Evolutionary conservation across 2,888 invertebrate species (phyloP), one percentile per base, ranked within the genome.

Genomic region (Carterocephalus palaemon): DNA sequence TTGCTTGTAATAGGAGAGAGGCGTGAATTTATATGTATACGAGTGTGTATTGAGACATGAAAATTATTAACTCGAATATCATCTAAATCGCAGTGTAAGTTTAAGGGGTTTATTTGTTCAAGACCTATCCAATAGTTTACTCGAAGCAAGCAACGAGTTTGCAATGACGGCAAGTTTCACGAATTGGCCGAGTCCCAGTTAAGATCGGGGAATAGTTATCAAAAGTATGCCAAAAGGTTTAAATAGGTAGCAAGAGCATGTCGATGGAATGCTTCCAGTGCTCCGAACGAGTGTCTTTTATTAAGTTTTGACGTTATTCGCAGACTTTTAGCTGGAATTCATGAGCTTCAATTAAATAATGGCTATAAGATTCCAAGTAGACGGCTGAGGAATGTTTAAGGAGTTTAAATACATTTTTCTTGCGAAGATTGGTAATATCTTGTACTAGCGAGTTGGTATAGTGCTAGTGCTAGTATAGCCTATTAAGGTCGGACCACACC

Each of bases 171-270:
- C 22, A 34, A 34, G 22, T 43, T 43, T 29, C 23, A 15, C 10
- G 22, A 23, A 43, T 36, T 43, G 43, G 36, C 36, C n/a, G 5
- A 23, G 22, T 29, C 36, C 43, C 43, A 43, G 36, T 43, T 28
- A 36, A 28, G 28, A 43, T 29, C 36, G 36, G 36, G 8, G 23
- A 43, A 36, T 36, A 36, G 42, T 36, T 41, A 32, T 24, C 33
- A 26, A 26, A 37, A 42, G 31, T 42, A 42, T 42, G 34, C 23
- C 26, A 24, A 20, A 26, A 29, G 22, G 28, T 29, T 17, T 28
- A 22, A 36, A 28, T 17, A 22, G 10, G 22, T 29, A 36, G 22
- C 33, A 42, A 42, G n/a, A 34, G 8, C 20, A n/a, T 34, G 13
- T 23, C 15, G 36, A 36, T 13, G 5, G 33, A 9, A 20, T 15